Conservation (phyloP, 1,140 invertebrate species). For the Saccostrea glomerata region DNA sequence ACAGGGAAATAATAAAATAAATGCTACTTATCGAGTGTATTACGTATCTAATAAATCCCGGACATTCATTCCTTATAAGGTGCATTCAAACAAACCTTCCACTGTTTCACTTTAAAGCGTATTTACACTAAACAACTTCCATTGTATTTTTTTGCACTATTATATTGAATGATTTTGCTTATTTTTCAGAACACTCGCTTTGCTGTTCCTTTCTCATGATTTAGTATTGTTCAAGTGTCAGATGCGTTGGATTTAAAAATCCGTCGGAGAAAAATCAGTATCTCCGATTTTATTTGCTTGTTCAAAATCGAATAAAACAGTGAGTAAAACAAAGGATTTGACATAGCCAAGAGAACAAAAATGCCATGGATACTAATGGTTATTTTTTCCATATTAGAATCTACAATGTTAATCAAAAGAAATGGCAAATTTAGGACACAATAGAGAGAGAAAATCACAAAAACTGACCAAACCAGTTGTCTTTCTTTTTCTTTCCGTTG, state of each 20-base stretch:
- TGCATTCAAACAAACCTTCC: too few species aligned
- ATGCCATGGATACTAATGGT: neutral
- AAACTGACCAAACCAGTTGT: neutral
- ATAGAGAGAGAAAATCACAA: neutral
- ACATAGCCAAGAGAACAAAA: neutral
- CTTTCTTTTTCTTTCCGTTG: neutral
- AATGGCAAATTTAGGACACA: too few species aligned
- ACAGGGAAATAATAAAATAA: too few species aligned
- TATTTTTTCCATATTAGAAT: neutral
- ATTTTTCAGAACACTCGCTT: too few species aligned
- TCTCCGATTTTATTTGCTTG: neutral
- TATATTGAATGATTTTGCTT: too few species aligned
- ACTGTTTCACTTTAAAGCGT: too few species aligned
- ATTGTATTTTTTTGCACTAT: too few species aligned
- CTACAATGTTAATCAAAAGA: neutral
- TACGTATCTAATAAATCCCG: too few species aligned
- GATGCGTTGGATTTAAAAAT: neutral
- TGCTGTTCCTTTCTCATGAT: neutral
- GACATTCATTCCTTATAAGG: too few species aligned
- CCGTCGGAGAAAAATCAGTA: neutral
- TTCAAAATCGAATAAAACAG: neutral
- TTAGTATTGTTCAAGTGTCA: too few species aligned
- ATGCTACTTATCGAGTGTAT: too few species aligned
- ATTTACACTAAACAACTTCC: too few species aligned
- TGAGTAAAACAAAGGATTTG: neutral